phyloP scores from a whole-genome alignment of 2,888 invertebrate species.

The Parnassius apollo region DNA sequence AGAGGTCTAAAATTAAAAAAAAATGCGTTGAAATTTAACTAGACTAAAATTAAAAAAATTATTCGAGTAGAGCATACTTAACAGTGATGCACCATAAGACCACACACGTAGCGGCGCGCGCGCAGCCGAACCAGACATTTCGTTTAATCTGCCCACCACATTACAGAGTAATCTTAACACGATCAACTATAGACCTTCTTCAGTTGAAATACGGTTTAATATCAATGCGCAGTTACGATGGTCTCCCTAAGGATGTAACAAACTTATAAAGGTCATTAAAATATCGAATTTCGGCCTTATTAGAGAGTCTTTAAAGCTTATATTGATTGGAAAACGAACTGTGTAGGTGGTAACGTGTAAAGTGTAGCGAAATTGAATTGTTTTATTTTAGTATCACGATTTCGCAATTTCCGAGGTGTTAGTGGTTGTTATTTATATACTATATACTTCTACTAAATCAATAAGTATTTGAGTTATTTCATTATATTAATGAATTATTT shows the following conservation, averaged over 20 bases:
- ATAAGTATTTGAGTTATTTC: slow-evolving; percentile 10
- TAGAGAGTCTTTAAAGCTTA: neutral
- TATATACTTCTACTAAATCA: slow-evolving; percentile 11
- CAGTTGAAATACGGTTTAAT: neutral
- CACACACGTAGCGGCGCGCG: slow-evolving; percentile 29
- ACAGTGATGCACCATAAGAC: slow-evolving; percentile 14
- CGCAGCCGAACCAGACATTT: slow-evolving; percentile 28
- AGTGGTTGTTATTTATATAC: slow-evolving; percentile 27
- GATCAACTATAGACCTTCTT: slow-evolving; percentile 11
- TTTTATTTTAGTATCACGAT: slow-evolving; percentile 28
- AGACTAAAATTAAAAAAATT: neutral
- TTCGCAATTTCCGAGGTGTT: slow-evolving; percentile 28
- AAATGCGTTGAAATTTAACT: neutral
- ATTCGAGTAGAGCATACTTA: slow-evolving; percentile 21
- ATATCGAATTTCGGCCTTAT: slow-evolving; percentile 4
- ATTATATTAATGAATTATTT: slow-evolving; percentile 3
- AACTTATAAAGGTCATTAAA: neutral
- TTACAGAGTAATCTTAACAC: neutral
- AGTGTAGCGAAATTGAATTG: slow-evolving; percentile 29
- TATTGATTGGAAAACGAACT: neutral
- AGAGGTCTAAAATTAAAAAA: neutral
- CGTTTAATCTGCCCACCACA: slow-evolving; percentile 26
- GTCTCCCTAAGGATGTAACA: slow-evolving; percentile 11
- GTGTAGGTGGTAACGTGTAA: slow-evolving; percentile 21
- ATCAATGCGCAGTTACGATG: slow-evolving; percentile 1